Conservation (phyloP, 2,113 vertebrate species). For the Ameiurus melas region DNA sequence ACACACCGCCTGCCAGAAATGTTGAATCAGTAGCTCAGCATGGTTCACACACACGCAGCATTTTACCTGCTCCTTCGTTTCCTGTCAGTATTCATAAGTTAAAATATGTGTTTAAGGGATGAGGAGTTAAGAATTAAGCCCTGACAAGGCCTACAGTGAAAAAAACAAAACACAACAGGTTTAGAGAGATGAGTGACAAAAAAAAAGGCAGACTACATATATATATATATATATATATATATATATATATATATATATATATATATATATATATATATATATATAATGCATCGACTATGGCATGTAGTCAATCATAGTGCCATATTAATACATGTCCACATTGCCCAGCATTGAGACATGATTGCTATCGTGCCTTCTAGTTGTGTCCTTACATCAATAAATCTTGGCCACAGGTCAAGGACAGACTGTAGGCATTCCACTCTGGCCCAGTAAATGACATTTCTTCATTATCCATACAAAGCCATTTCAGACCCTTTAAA, state of each 20-base stretch:
- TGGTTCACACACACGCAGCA: constrained; percentile 28
- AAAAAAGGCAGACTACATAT: not conserved
- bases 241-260: too few species aligned
- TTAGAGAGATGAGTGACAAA: not conserved
- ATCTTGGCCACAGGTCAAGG: not conserved
- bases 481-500: not conserved
- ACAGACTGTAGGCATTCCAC: not conserved
- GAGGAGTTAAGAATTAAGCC: constrained; percentile 35
- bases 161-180: not conserved
- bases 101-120: constrained; percentile 53
- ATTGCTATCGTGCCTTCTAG: not conserved
- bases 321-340: not conserved
- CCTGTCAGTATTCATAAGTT: constrained; percentile 56
- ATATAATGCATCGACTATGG: not conserved
- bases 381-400: not conserved
- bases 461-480: not conserved
- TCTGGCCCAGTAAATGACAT: not conserved
- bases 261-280: too few species aligned
- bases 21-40: constrained; percentile 60
- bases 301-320: not conserved
- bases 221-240: too few species aligned
- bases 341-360: not conserved
- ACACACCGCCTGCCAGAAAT: constrained; percentile 59
- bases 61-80: not conserved
- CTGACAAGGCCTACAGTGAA: not conserved